Evolutionary conservation across 2,113 vertebrate species (phyloP), one percentile per base, ranked within the genome.

Genomic region (Rhodinocichla rosea): DNA sequence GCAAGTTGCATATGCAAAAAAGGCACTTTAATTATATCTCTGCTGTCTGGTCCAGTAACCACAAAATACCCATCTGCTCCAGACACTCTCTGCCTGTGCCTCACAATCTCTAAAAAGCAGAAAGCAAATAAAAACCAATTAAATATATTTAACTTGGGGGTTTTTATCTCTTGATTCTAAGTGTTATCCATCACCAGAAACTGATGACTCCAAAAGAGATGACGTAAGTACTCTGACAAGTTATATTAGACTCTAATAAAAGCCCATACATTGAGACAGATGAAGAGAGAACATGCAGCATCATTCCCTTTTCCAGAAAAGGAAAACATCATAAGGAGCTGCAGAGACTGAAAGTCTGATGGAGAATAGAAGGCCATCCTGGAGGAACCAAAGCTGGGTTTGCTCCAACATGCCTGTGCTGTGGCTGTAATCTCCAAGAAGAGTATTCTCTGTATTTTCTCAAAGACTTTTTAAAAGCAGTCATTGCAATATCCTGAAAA

Each of bases 1-100:
- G 57, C 81, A 90, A 90, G 33, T 2, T 64, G 45, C 42, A 55
- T 80, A 95, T 91, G 92, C 75, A 96, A 90, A 94, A 84, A 77
- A 90, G 47, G 39, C 35, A 44, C 35, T 90, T 94, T 57, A 92
- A 89, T 82, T 89, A 45, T 74, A 88, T 67, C 76, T 40, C n/a
- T 7, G 7, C 63, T 67, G 71, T 74, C 87, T 92, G 90, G 71
- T 62, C 55, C 68, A 59, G 47, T 56, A 90, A 92, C 83, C 89
- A 78, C 83, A 87, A 86, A 83, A 59, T 28, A 87, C 10, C 24
- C 15, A 17, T 70, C 44, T 92, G 70, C n/a, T 69, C 53, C 62
- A 59, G 33, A 94, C 64, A 63, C 50, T 27, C 53, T 40, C 78
- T 91, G 67, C 33, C 14, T 59, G 32, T 28, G 33, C 40, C n/a